Evolutionary conservation across 2,888 invertebrate species (phyloP).

Genomic region (Dyspetes luteomarginatus): DNA sequence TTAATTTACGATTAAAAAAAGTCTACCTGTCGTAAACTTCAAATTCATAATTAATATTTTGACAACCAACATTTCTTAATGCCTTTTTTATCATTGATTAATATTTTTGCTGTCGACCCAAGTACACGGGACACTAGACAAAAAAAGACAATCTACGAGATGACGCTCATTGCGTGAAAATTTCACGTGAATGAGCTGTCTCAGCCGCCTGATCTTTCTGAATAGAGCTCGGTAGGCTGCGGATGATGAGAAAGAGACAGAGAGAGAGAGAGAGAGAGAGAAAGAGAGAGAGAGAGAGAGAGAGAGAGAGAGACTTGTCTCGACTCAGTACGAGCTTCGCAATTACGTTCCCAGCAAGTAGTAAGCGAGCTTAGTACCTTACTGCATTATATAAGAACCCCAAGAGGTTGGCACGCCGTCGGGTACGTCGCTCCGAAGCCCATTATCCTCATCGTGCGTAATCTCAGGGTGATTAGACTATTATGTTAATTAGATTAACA

Average conservation of each 20-base stretch:
- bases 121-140: too few species aligned
- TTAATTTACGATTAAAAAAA: too few species aligned
- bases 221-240: background rate
- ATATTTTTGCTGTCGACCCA: too few species aligned
- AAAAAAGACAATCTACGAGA: background rate
- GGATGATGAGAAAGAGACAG: background rate
- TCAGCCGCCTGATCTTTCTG: constrained; percentile 23
- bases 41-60: too few species aligned
- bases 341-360: constrained; percentile 64
- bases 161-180: constrained; percentile 31
- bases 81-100: too few species aligned
- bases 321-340: constrained; percentile 51
- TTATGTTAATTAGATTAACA: constrained; percentile 63
- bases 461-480: constrained; percentile 63
- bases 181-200: constrained; percentile 14
- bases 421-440: constrained; percentile 51
- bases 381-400: constrained; percentile 54
- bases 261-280: background rate
- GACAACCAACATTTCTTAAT: too few species aligned
- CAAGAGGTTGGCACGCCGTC: constrained; percentile 57
- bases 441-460: constrained; percentile 65
- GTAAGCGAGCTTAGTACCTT: constrained; percentile 22
- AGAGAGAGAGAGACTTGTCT: constrained; percentile 44
- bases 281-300: background rate
- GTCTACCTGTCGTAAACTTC: too few species aligned